phyloP scores from a whole-genome alignment of 1,140 invertebrate species.

The Drosophila rhopaloa region DNA sequence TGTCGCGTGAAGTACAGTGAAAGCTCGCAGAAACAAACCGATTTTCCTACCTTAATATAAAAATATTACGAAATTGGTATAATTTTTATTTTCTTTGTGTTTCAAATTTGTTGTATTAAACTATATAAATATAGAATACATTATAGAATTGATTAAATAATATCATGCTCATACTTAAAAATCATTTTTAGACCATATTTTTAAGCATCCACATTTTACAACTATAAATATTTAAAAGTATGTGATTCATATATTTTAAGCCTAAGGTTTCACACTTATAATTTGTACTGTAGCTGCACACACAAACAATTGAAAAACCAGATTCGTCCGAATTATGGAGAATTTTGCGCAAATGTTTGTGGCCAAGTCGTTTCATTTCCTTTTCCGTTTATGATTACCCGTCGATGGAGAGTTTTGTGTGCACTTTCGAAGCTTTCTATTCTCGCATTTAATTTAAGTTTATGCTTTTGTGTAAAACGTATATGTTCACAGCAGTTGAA shows the following conservation, averaged over 20 bases:
- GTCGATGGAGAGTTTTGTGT: slow-evolving; percentile 7
- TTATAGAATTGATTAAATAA: no score
- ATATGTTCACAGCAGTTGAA: background rate
- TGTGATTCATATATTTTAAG: no score
- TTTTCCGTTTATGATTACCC: slow-evolving; percentile 34
- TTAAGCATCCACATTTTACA: no score
- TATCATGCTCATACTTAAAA: no score
- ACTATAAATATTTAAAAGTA: no score
- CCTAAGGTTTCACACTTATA: background rate
- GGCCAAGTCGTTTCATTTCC: slow-evolving; percentile 32
- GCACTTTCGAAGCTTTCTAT: slow-evolving; percentile 8
- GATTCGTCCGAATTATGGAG: slow-evolving; percentile 6
- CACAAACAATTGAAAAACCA: slow-evolving; percentile 2
- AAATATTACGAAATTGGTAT: no score
- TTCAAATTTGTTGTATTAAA: no score
- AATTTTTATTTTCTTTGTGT: background rate
- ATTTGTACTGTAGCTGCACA: background rate
- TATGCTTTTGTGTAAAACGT: slow-evolving; percentile 22
- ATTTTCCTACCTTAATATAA: background rate
- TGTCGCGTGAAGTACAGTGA: background rate
- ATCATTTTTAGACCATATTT: no score
- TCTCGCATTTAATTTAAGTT: slow-evolving; percentile 14
- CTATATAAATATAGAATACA: no score
- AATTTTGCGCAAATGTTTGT: slow-evolving; percentile 14
- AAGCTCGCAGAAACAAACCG: background rate